Conservation (phyloP, 2,113 vertebrate genomes). For the Neopipo cinnamomea region DNA sequence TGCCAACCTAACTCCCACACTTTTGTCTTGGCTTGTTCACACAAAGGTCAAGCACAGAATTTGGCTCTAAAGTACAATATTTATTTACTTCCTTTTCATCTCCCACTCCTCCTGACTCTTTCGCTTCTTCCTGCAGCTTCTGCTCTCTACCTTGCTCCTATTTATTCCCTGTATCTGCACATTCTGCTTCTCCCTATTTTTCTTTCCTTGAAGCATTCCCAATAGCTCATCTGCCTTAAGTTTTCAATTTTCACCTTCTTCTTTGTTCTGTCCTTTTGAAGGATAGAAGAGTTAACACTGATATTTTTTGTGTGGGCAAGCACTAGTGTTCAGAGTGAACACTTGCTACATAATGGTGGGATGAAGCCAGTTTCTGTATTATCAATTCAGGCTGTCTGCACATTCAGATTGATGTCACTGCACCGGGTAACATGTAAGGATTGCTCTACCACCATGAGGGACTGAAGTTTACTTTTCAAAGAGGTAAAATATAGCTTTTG, state of each 20-base stretch:
- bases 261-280: not conserved
- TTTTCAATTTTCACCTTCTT: not conserved
- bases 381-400: not conserved
- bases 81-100: not conserved
- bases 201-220: not conserved
- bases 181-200: not conserved
- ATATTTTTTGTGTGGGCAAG: not conserved
- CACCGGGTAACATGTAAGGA: not conserved
- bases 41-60: not conserved
- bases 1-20: not conserved
- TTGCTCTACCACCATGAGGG: not conserved
- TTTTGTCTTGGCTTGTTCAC: not conserved
- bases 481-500: not conserved
- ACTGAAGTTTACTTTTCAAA: constrained; percentile 5
- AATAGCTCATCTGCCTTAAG: not conserved
- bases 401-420: not conserved
- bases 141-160: not conserved
- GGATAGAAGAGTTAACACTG: not conserved
- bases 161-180: not conserved
- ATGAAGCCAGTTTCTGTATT: not conserved
- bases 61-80: not conserved
- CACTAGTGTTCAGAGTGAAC: not conserved
- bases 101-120: not conserved
- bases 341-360: not conserved
- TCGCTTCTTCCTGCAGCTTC: not conserved